Evolutionary conservation across 1,140 invertebrate genomes (phyloP).

Genomic region (Octopus sinensis): DNA sequence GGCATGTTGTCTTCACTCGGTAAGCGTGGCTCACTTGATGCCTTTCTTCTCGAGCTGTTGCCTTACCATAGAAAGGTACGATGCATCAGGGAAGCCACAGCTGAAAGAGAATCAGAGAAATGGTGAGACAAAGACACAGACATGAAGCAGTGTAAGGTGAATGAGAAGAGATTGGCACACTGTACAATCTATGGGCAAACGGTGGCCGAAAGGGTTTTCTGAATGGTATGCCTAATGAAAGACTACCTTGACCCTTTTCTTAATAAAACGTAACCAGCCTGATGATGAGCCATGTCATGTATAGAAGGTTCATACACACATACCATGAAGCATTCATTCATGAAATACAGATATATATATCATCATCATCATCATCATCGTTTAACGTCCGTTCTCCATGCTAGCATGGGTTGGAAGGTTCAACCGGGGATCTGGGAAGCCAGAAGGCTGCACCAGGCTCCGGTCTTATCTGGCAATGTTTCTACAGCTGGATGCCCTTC

Average conservation of each 20-base stretch:
- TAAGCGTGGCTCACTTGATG: conserved; percentile 18
- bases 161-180: neutral
- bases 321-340: too few species aligned
- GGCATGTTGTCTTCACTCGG: neutral
- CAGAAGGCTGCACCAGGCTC: too few species aligned
- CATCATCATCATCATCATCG: too few species aligned
- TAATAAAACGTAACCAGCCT: too few species aligned
- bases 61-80: conserved; percentile 35
- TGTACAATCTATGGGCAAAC: neutral
- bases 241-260: neutral
- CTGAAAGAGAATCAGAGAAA: conserved; percentile 26
- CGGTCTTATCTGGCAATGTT: too few species aligned
- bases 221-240: neutral
- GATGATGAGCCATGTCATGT: neutral
- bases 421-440: too few species aligned
- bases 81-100: conserved; percentile 45
- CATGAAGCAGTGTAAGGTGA: neutral
- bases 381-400: too few species aligned
- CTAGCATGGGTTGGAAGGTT: too few species aligned
- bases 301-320: too few species aligned
- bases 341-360: too few species aligned
- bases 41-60: conserved; percentile 42
- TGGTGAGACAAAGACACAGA: neutral
- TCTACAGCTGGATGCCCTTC: too few species aligned
- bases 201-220: neutral